Conservation (phyloP, 1,140 invertebrate species). For the Ceratoteleas bidentatus region DNA sequence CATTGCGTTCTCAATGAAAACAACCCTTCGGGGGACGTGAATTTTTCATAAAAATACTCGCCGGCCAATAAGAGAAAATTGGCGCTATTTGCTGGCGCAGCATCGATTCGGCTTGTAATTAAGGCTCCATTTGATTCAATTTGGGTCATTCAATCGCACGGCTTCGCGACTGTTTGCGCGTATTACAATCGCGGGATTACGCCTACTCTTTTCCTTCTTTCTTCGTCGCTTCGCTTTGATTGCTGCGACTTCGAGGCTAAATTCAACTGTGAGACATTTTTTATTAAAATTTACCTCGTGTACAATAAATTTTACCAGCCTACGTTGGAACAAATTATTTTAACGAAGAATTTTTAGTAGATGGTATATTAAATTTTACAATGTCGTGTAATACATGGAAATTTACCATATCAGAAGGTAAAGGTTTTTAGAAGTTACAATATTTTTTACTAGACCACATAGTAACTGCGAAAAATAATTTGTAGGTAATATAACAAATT, state of each 20-base stretch:
- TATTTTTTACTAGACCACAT: too few species aligned
- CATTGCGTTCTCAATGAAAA: slow-evolving; percentile 66
- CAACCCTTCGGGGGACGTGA: slow-evolving; percentile 55
- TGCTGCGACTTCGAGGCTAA: background rate
- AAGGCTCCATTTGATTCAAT: slow-evolving; percentile 60
- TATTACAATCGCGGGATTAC: slow-evolving; percentile 14
- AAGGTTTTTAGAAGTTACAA: too few species aligned
- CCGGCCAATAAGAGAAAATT: slow-evolving; percentile 59
- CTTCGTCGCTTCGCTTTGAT: slow-evolving; percentile 4
- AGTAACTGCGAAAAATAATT: too few species aligned
- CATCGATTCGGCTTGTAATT: slow-evolving; percentile 55
- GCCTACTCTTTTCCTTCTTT: background rate
- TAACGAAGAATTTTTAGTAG: too few species aligned
- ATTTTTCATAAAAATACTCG: slow-evolving; percentile 65
- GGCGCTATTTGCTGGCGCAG: slow-evolving; percentile 45
- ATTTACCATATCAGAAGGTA: too few species aligned
- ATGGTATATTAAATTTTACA: too few species aligned
- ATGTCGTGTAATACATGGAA: too few species aligned
- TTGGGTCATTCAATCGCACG: slow-evolving; percentile 60
- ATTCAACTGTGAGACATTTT: background rate
- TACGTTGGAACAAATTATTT: too few species aligned
- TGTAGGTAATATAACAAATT: too few species aligned
- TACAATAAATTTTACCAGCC: too few species aligned
- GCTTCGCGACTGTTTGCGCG: slow-evolving; percentile 25
- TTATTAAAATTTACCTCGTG: too few species aligned